Percentiles rank a stretch among this genome's conserved stretches.
phyloP scores from a whole-genome alignment of 1,140 invertebrate genomes.

The Macrocentrus cingulum region DNA sequence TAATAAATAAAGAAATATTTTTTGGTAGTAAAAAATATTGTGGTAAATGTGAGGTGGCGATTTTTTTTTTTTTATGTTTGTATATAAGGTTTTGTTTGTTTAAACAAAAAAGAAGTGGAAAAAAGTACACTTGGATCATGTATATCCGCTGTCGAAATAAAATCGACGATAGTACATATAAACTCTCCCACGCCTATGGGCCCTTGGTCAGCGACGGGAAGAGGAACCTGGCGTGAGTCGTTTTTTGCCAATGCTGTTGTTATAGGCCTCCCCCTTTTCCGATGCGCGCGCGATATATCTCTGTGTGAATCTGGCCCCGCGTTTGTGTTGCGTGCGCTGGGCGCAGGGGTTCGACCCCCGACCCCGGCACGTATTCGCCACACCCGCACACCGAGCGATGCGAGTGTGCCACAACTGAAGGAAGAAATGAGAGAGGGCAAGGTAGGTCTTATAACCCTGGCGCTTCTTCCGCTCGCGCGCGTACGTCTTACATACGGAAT shows the following conservation, averaged over 20 bases:
- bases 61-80: constrained; percentile 13
- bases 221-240: constrained; percentile 26
- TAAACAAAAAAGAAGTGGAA: neutral
- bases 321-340: constrained; percentile 27
- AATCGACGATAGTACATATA: constrained; percentile 59
- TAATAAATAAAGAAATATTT: too few relatives aligned
- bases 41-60: too few relatives aligned
- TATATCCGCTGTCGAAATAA: constrained; percentile 58
- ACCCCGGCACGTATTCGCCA: constrained; percentile 59
- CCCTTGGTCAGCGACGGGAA: constrained; percentile 21
- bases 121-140: neutral
- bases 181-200: constrained; percentile 60
- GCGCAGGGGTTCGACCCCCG: constrained; percentile 46
- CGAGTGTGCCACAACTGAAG: neutral
- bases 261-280: neutral
- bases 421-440: constrained; percentile 11
- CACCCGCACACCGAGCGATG: constrained; percentile 47
- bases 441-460: constrained; percentile 6
- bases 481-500: constrained; percentile 43
- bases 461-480: neutral
- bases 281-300: constrained; percentile 20
- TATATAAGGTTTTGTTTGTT: too few relatives aligned
- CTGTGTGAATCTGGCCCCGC: constrained; percentile 25
- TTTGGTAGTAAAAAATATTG: too few relatives aligned
- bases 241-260: neutral